Percentiles rank a stretch among this genome's conserved stretches.
These are phyloP conservation scores for Tyrannus savana DNA, from an alignment of 2,113 vertebrate genomes.

Conservation along the genomic window DNA sequence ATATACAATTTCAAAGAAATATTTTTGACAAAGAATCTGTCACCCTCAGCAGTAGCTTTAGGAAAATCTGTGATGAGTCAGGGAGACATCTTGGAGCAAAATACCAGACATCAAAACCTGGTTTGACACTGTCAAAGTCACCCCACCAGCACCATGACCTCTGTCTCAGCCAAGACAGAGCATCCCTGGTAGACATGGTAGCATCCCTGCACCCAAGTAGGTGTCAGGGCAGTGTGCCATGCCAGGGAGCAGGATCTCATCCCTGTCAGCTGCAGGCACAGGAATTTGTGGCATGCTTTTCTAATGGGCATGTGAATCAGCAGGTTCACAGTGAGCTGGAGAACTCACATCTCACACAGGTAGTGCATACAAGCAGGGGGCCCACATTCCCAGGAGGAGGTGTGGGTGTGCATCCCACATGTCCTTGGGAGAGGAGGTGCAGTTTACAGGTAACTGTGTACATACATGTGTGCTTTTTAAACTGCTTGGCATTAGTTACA, in stretches of 20 bases:
- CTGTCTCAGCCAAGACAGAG: neutral
- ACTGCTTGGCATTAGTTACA: neutral
- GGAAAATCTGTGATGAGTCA: neutral
- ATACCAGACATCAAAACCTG: neutral
- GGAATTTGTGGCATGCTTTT: neutral
- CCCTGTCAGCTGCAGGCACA: fast-evolving
- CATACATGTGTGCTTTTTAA: fast-evolving
- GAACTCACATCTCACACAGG: neutral
- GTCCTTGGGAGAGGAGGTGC: neutral
- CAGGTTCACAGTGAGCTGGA: fast-evolving
- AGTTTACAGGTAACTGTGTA: neutral
- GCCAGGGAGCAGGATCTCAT: neutral
- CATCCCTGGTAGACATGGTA: neutral
- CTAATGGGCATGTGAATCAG: neutral
- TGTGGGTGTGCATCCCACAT: neutral
- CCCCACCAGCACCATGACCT: neutral
- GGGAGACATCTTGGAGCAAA: neutral
- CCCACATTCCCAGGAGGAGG: neutral
- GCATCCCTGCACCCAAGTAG: neutral
- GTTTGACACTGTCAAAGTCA: neutral
- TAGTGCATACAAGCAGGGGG: neutral
- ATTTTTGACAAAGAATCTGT: neutral
- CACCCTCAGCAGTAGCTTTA: neutral
- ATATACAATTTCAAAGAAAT: neutral
- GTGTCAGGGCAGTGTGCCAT: neutral